Percentiles rank a stretch among this genome's conserved stretches.
These are phyloP conservation scores for Lates calcarifer DNA, from an alignment of 2,113 vertebrate species.

Conservation along the genomic window DNA sequence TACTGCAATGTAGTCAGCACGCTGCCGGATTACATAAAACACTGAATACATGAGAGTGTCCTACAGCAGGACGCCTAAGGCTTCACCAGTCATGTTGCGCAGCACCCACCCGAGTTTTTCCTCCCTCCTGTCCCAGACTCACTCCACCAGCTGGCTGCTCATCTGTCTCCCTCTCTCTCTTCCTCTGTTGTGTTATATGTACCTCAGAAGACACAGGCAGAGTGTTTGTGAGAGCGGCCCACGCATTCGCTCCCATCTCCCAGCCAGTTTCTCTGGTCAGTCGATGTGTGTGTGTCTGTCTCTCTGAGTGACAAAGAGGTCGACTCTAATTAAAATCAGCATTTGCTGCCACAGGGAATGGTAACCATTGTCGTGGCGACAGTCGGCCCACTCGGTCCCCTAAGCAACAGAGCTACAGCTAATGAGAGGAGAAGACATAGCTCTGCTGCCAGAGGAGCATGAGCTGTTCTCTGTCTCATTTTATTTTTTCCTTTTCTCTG, in stretches of 20 bases:
- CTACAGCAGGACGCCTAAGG: constrained; percentile 69
- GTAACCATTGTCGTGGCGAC: constrained; percentile 58
- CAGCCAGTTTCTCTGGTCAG: constrained; percentile 51
- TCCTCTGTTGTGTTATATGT: constrained; percentile 31
- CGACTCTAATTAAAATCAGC: constrained; percentile 78
- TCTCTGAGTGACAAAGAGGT: constrained; percentile 72
- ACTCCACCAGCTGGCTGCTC: constrained; percentile 66
- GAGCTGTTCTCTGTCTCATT: constrained; percentile 33
- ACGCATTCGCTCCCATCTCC: constrained; percentile 24
- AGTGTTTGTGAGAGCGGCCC: constrained; percentile 24
- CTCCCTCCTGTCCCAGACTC: constrained; percentile 51
- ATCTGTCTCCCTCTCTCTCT: constrained; percentile 53
- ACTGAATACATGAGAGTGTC: constrained; percentile 63
- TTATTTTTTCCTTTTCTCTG: constrained; percentile 18
- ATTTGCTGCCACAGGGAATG: constrained; percentile 64
- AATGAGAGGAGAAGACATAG: constrained; percentile 70
- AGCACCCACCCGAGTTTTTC: constrained; percentile 42
- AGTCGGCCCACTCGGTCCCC: constrained; percentile 63
- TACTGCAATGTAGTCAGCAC: constrained; percentile 65
- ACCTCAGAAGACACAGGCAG: constrained; percentile 29
- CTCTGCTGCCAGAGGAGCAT: constrained; percentile 51
- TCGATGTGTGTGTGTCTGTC: constrained; percentile 31
- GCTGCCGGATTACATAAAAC: constrained; percentile 71
- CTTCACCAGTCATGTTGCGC: constrained; percentile 60
- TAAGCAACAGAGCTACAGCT: constrained; percentile 67